Conservation (phyloP, 2,113 vertebrate species). For the Triplophysa tibetana region DNA sequence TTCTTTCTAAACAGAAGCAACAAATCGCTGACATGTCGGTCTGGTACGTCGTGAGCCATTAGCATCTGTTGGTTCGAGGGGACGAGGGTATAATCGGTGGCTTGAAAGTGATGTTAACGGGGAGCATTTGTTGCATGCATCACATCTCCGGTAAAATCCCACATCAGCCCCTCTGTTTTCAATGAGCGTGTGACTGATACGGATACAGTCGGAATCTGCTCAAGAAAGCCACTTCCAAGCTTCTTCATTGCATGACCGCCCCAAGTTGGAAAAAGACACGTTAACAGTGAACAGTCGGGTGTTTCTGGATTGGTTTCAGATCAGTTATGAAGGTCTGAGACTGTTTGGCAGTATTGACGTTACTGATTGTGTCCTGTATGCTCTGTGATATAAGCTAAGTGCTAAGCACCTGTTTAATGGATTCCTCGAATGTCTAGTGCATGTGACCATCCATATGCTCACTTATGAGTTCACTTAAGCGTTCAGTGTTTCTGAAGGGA, state of each 20-base stretch:
- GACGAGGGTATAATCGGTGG: conserved; percentile 28
- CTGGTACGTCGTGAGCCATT: conserved; percentile 10
- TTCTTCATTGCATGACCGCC: neutral
- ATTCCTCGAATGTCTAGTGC: neutral
- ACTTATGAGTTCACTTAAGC: neutral
- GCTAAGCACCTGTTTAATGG: conserved; percentile 5
- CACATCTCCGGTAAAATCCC: neutral
- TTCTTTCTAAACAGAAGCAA: neutral
- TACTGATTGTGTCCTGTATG: neutral
- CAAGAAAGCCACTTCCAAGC: too few relatives aligned
- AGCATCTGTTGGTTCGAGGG: conserved; percentile 10
- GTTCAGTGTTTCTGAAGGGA: neutral
- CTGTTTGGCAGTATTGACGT: neutral
- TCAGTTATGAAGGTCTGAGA: neutral
- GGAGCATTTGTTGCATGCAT: conserved; percentile 22
- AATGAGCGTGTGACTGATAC: conserved; percentile 43
- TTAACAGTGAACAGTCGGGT: neutral
- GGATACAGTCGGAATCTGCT: conserved; percentile 34
- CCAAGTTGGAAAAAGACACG: neutral
- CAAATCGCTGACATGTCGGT: neutral
- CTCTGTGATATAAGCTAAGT: neutral
- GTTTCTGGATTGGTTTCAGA: too few relatives aligned
- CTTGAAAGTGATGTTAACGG: conserved; percentile 43
- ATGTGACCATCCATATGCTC: neutral
- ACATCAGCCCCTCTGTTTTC: conserved; percentile 40